Conservation (phyloP, 2,113 vertebrate genomes). For the Cyanocitta stelleri region DNA sequence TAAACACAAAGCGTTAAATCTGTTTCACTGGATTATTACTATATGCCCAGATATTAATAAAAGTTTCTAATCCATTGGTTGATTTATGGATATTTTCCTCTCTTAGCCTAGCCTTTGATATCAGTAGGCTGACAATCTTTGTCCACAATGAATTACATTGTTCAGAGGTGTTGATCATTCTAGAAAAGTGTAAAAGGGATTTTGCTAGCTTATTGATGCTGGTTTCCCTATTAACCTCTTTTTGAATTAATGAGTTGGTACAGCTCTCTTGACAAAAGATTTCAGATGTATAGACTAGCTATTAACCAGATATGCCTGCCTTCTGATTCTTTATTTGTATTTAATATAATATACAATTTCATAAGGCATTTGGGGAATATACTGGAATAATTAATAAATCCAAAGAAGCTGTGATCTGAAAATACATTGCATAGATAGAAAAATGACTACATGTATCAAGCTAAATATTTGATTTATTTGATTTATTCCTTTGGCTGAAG, state of each 20-base stretch:
- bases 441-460: background rate
- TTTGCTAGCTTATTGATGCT: background rate
- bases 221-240: background rate
- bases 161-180: background rate
- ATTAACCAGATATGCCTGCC: background rate
- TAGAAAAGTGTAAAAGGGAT: background rate
- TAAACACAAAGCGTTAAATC: background rate
- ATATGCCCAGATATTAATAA: background rate
- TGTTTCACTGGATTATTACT: background rate
- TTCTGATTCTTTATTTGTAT: background rate
- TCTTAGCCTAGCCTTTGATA: background rate
- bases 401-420: background rate
- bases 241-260: background rate
- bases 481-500: background rate
- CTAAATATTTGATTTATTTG: background rate
- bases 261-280: background rate
- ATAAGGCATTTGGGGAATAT: background rate
- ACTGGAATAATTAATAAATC: background rate
- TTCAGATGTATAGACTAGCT: background rate
- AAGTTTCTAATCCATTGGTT: background rate
- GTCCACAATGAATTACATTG: background rate
- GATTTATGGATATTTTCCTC: background rate
- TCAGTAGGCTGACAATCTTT: background rate
- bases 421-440: background rate
- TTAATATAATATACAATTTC: background rate